A percentile compares a stretch with the other conserved stretches of the same genome.
Evolutionary conservation across 2,888 invertebrate genomes (phyloP).

Genomic region (Cephus sareptanus): DNA sequence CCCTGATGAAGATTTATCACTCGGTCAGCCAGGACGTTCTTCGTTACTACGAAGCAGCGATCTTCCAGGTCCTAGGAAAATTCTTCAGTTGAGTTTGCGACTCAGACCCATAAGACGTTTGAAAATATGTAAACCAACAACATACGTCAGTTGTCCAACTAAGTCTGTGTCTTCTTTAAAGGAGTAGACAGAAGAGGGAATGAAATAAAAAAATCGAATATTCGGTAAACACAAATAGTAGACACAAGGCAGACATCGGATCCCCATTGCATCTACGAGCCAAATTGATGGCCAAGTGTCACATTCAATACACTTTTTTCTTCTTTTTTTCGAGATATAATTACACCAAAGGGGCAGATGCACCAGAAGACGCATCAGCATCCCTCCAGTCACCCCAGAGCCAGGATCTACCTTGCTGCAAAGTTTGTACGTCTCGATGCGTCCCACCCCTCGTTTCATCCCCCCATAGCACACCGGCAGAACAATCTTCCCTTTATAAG

Average conservation of each 20-base stretch:
- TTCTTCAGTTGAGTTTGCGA: neutral
- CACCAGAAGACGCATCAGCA: slow-evolving; percentile 43
- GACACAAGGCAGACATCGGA: slow-evolving; percentile 5
- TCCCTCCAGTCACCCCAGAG: slow-evolving; percentile 33
- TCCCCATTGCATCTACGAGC: slow-evolving; percentile 47
- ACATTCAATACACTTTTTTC: slow-evolving; percentile 34
- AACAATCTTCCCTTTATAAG: slow-evolving; percentile 61
- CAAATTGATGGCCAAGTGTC: slow-evolving; percentile 54
- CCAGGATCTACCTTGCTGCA: slow-evolving; percentile 3
- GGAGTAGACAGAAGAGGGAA: too few relatives aligned
- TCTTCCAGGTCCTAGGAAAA: neutral
- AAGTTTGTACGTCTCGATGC: slow-evolving; percentile 15
- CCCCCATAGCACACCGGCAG: slow-evolving; percentile 47
- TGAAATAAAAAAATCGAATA: neutral
- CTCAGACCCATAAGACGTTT: neutral
- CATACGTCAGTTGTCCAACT: neutral
- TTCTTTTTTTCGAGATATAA: slow-evolving; percentile 46
- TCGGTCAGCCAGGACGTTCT: slow-evolving; percentile 14
- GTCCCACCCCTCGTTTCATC: slow-evolving; percentile 42
- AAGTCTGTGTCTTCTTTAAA: neutral
- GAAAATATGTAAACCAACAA: neutral
- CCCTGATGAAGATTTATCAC: slow-evolving; percentile 23
- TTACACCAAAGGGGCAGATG: slow-evolving; percentile 61
- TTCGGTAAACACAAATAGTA: neutral
- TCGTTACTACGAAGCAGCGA: slow-evolving; percentile 9